These are phyloP conservation scores for Smittia aterrima DNA, from an alignment of 2,888 invertebrate species.

Conservation along the genomic window DNA sequence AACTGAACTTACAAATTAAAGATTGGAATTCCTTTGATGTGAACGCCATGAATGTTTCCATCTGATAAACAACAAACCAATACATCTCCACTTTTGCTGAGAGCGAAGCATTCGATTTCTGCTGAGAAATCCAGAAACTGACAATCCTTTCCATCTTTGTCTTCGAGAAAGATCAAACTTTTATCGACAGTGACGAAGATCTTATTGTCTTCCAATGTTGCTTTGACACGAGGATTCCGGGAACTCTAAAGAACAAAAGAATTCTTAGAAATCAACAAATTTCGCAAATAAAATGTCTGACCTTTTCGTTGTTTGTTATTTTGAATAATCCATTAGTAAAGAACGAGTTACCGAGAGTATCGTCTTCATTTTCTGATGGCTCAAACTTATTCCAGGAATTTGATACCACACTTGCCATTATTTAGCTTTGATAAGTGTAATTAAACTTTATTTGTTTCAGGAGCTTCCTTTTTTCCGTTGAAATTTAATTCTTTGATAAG, in stretches of 20 bases:
- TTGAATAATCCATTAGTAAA: conserved; percentile 51
- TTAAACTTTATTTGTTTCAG: too few species aligned
- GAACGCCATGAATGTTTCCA: conserved; percentile 52
- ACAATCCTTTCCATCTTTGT: conserved; percentile 51
- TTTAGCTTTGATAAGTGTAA: too few species aligned
- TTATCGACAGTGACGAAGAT: conserved; percentile 51
- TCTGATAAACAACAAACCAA: conserved; percentile 51
- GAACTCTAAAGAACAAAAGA: conserved; percentile 46
- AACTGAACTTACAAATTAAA: conserved; percentile 49
- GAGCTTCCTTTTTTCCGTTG: too few species aligned
- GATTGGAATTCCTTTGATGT: conserved; percentile 49
- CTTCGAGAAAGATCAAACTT: conserved; percentile 50
- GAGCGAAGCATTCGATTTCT: conserved; percentile 49
- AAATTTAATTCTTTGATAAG: too few species aligned
- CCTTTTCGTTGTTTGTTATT: conserved; percentile 50
- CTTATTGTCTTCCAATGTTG: conserved; percentile 49
- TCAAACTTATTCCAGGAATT: conserved; percentile 51
- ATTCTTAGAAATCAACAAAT: not conserved
- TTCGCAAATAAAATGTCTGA: conserved; percentile 42
- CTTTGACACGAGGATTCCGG: conserved; percentile 49
- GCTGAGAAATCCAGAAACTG: conserved; percentile 49
- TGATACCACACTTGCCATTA: too few species aligned
- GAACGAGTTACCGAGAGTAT: conserved; percentile 51
- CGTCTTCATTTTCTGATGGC: conserved; percentile 48
- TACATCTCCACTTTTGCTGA: conserved; percentile 50